Conservation (phyloP, 2,113 vertebrate species). For the Lates calcarifer region DNA sequence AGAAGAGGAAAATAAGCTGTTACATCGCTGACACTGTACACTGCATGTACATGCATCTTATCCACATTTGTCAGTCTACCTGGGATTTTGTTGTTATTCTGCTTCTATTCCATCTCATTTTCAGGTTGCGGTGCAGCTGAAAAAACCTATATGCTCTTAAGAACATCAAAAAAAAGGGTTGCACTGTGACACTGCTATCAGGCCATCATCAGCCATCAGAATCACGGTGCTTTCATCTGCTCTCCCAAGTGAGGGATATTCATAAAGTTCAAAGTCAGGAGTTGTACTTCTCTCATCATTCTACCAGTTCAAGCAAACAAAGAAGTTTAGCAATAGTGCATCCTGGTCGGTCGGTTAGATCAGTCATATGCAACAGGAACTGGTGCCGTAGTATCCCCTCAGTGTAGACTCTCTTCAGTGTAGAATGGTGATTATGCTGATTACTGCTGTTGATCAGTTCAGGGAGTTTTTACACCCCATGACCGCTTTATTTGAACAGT, state of each 20-base stretch:
- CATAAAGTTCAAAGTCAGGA: conserved; percentile 44
- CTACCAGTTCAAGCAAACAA: conserved; percentile 51
- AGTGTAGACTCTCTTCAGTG: conserved; percentile 27
- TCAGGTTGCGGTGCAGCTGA: conserved; percentile 16
- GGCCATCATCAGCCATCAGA: conserved; percentile 23
- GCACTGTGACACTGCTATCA: neutral
- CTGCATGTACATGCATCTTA: conserved; percentile 9
- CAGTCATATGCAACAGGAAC: conserved; percentile 25
- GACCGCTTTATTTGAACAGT: conserved; percentile 14
- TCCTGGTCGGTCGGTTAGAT: conserved; percentile 47
- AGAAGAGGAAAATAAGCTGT: conserved; percentile 24
- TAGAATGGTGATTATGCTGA: conserved; percentile 13
- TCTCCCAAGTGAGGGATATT: conserved; percentile 1
- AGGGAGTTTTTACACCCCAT: conserved; percentile 8
- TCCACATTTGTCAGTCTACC: conserved; percentile 5
- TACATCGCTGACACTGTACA: conserved; percentile 19
- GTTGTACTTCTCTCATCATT: conserved; percentile 83
- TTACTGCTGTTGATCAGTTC: neutral
- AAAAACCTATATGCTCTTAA: neutral
- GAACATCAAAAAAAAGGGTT: conserved; percentile 34
- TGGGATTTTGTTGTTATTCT: conserved; percentile 20
- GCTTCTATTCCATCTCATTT: conserved; percentile 25
- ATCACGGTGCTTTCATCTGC: conserved; percentile 19
- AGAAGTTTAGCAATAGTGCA: conserved; percentile 32
- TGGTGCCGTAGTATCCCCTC: conserved; percentile 8